Percentiles rank a stretch among this genome's conserved stretches.
These are phyloP conservation scores for Mionectes macconnelli DNA, from an alignment of 2,113 vertebrate genomes.

Conservation along the genomic window DNA sequence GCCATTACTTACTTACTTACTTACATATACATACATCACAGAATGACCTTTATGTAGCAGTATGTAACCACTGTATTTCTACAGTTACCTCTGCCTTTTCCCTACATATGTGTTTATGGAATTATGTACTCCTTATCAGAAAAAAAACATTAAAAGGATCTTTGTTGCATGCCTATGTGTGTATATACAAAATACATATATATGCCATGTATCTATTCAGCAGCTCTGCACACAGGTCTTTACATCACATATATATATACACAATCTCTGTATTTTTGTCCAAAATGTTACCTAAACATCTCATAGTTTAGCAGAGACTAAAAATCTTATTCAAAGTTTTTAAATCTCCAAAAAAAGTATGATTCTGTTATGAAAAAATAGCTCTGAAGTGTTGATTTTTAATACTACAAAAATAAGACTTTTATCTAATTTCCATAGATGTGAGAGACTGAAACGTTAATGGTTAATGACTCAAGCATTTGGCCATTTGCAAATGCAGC, in stretches of 20 bases:
- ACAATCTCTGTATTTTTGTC: rapidly evolving
- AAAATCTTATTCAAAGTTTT: background rate
- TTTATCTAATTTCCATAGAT: background rate
- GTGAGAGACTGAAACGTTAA: background rate
- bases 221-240: background rate
- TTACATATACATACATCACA: background rate
- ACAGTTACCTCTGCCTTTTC: background rate
- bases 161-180: background rate
- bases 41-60: background rate
- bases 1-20: too few species aligned
- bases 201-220: background rate
- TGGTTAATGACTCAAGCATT: background rate
- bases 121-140: background rate
- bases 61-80: background rate
- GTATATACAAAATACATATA: background rate
- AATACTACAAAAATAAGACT: background rate
- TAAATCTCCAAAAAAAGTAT: background rate
- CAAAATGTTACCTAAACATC: background rate
- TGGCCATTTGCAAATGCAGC: background rate
- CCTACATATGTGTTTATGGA: background rate
- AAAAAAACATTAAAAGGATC: background rate
- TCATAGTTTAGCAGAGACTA: background rate
- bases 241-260: background rate
- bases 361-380: background rate
- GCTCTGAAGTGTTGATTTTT: background rate